Conservation (phyloP, 2,113 vertebrate species). For the Archocentrus centrarchus region DNA sequence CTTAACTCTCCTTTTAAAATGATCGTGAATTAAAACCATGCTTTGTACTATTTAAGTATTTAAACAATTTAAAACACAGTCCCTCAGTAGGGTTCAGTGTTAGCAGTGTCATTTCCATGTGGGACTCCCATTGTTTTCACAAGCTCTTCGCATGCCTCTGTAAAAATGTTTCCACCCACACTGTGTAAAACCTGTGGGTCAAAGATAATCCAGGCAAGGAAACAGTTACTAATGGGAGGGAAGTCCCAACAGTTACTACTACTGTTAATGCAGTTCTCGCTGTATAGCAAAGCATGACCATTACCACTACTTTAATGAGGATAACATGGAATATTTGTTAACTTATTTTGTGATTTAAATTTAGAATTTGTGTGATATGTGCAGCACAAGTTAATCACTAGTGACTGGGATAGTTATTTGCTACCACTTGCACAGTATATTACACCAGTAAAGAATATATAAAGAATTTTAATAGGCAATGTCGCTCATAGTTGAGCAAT, state of each 20-base stretch:
- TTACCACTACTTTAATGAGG: neutral
- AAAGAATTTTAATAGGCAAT: neutral
- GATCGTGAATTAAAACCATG: no score
- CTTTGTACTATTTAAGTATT: neutral
- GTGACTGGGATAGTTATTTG: neutral
- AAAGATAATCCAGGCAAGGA: no score
- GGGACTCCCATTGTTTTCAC: neutral
- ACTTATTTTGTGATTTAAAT: neutral
- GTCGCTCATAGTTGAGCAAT: neutral
- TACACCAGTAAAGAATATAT: neutral
- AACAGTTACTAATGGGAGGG: no score
- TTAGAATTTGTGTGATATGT: neutral
- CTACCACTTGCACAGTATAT: neutral
- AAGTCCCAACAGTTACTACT: neutral
- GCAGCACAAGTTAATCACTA: neutral
- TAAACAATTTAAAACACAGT: neutral
- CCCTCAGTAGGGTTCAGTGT: neutral
- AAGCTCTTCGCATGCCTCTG: neutral
- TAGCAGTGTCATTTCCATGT: neutral
- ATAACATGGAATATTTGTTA: neutral
- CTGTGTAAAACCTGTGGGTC: no score
- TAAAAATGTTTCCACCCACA: neutral
- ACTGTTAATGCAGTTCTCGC: neutral
- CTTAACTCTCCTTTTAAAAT: no score
- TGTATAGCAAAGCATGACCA: neutral